Evolutionary conservation across 2,113 vertebrate species (phyloP), one percentile per base, ranked within the genome.

Genomic region (Megaceryle maxima): DNA sequence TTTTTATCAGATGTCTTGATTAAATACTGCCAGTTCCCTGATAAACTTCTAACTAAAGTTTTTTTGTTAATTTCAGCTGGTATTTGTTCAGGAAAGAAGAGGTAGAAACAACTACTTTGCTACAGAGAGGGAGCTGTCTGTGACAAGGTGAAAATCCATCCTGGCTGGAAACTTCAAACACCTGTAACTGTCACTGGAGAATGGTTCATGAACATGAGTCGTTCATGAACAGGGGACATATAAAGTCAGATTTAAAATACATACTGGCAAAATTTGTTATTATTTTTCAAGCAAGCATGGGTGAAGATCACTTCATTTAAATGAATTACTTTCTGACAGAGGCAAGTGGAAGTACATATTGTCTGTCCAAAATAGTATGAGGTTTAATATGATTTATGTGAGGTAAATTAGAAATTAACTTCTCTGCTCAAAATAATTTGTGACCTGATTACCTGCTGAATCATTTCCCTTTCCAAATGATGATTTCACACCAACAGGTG

Each of bases 401-500:
- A 64, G 31, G 20, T 94, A 78, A 64, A 84, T 91, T 78, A 91
- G 73, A 92, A 95, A 91, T 92, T 87, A 96, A 87, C 73, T 92
- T 94, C 77, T 87, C 64, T 82, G 69, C 74, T 94, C 87, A 69
- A 96, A 95, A 84, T 89, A 87, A 76, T 89, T 94, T 84, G 62
- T 87, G 83, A 87, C 39, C 94, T 82, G 87, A 95, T 87, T 95
- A 91, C 22, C n/a, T 84, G 78, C 66, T 92, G 62, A 87, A 96
- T 92, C n/a, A 84, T 79, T 89, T 95, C 74, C 78, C 48, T 78
- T 92, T 87, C 37, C 69, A 92, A 81, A 81, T 75, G 17, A 78
- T 48, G 69, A 78, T 79, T 96, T 96, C 66, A 87, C 19, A 79
- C 24, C 13, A 79, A 69, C 29, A 92, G 33, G 17, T 12, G 4